Conservation (phyloP, 2,113 vertebrate genomes). For the Rhagologus leucostigma region DNA sequence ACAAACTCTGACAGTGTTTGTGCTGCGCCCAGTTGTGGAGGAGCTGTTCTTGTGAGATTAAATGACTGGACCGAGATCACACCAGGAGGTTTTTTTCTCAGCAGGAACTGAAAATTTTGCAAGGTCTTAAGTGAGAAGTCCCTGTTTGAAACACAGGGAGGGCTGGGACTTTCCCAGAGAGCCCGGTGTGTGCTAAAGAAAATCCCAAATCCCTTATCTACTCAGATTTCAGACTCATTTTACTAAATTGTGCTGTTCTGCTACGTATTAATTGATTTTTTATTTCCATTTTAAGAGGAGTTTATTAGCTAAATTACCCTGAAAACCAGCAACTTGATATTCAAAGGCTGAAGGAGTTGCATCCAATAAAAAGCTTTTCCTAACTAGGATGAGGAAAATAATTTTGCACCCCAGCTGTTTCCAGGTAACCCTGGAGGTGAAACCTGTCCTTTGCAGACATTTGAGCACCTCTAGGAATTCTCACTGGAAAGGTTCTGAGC, state of each 20-base stretch:
- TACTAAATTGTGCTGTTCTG: not conserved
- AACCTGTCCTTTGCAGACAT: not conserved
- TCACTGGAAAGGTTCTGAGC: not conserved
- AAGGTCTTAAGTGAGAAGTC: not conserved
- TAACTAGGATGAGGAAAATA: not conserved
- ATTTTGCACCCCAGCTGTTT: not conserved
- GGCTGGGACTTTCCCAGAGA: not conserved
- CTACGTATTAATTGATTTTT: fast-evolving
- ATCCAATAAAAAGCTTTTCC: not conserved
- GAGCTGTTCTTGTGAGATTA: not conserved
- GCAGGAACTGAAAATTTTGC: not conserved
- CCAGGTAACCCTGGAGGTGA: not conserved
- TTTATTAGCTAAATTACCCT: not conserved
- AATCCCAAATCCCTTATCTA: not conserved
- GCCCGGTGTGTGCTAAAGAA: not conserved
- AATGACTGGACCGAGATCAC: not conserved
- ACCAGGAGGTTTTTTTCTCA: not conserved
- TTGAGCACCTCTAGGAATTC: not conserved
- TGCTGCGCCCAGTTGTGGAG: not conserved
- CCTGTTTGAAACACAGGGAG: fast-evolving
- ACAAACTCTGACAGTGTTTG: not conserved
- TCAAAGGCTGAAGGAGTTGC: not conserved
- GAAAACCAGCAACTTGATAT: not conserved
- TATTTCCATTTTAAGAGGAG: not conserved
- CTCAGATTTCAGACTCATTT: not conserved